Conservation (phyloP, 2,888 invertebrate species). For the Cybosia mesomella region DNA sequence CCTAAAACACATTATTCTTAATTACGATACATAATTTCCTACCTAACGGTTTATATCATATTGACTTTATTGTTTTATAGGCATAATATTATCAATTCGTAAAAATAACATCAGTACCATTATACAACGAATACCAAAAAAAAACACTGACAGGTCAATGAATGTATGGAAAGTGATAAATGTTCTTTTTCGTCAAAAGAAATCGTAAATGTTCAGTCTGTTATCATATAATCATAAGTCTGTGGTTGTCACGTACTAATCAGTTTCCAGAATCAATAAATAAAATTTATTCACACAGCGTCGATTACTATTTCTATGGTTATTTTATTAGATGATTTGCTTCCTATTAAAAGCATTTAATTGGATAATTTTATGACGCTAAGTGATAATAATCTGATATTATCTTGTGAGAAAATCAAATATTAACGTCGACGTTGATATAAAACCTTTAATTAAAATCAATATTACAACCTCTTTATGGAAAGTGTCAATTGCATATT, state of each 20-base stretch:
- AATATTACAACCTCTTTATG: background rate
- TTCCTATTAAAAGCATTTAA: conserved; percentile 19
- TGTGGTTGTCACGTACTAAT: background rate
- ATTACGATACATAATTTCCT: no score
- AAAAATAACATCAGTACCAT: no score
- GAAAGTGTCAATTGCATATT: background rate
- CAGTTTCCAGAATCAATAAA: background rate
- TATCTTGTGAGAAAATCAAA: conserved; percentile 26
- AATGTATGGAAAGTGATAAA: no score
- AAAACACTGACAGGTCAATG: no score
- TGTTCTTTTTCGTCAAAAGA: no score
- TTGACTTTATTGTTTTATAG: no score
- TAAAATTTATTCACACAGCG: background rate
- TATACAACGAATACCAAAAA: no score
- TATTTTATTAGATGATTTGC: conserved; percentile 27
- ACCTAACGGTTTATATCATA: no score
- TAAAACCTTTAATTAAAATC: background rate
- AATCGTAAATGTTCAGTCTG: no score
- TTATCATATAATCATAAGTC: no score
- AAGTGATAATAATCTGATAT: conserved; percentile 10
- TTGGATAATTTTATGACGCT: conserved; percentile 20
- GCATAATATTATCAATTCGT: no score
- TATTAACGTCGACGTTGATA: background rate
- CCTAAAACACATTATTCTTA: no score
- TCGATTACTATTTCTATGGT: conserved; percentile 25